Percentiles rank a stretch among this genome's conserved stretches.
phyloP scores from a whole-genome alignment of 2,797 vertebrate species.

The Darevskia mixta region DNA sequence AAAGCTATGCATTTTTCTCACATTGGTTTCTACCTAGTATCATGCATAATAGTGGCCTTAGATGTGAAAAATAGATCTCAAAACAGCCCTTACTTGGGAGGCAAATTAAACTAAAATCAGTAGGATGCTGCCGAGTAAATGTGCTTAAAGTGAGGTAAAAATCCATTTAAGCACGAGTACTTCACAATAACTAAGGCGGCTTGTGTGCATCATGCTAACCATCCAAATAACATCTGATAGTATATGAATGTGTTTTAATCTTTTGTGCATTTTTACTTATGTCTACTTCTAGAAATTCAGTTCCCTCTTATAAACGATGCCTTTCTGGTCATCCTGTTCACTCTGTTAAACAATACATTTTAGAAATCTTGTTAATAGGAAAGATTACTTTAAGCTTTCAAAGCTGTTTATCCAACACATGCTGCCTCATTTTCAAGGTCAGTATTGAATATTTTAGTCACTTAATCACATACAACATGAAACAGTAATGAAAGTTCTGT shows the following conservation, averaged over 20 bases:
- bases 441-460: constrained; percentile 63
- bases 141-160: constrained; percentile 1
- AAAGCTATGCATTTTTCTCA: neutral
- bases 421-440: constrained; percentile 75
- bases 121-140: neutral
- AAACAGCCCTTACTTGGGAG: neutral
- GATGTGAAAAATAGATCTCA: neutral
- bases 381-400: constrained; percentile 56
- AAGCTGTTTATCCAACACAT: constrained; percentile 73
- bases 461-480: constrained; percentile 71
- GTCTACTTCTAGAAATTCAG: neutral
- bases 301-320: neutral
- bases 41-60: neutral
- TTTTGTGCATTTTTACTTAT: neutral
- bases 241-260: neutral
- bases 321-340: neutral
- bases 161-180: neutral
- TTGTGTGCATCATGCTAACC: neutral
- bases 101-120: neutral
- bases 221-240: neutral
- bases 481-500: constrained; percentile 64
- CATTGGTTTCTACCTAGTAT: neutral
- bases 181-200: neutral
- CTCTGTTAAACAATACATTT: constrained; percentile 9
- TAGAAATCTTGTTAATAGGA: constrained; percentile 49